Percentiles rank a stretch among this genome's conserved stretches.
phyloP scores from a whole-genome alignment of 35 echinoderm and acorn worm genomes.

The Apostichopus californicus region DNA sequence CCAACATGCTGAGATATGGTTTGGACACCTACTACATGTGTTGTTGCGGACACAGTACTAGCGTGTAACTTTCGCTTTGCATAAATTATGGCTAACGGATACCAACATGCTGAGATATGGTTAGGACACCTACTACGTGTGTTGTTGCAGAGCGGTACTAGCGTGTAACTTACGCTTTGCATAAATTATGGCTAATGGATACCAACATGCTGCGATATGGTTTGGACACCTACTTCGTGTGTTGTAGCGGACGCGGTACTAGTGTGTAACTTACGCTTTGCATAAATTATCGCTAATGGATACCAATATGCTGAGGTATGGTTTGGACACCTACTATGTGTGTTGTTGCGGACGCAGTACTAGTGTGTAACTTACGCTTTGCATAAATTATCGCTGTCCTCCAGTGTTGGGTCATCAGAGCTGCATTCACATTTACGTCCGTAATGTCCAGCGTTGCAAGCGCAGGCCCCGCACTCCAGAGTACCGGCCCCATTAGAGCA shows the following conservation, averaged over 20 bases:
- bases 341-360: no score
- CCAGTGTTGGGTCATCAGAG: conserved; percentile 70
- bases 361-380: conserved; percentile 66
- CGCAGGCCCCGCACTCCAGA: conserved; percentile 80
- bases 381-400: conserved; percentile 85
- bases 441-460: conserved; percentile 81
- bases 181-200: conserved; percentile 62
- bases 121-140: no score
- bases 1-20: no score
- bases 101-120: no score
- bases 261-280: conserved; percentile 66
- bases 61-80: conserved; percentile 70
- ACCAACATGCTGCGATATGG: no score
- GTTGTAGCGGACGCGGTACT: no score
- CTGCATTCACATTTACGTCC: conserved; percentile 91
- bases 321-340: no score
- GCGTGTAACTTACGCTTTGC: conserved; percentile 71
- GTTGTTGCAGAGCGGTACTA: no score
- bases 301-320: no score
- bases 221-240: no score
- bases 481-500: conserved; percentile 85
- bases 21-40: no score
- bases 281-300: conserved; percentile 69
- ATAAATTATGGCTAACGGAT: conserved; percentile 62
- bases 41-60: no score